These are phyloP conservation scores for Allacma fusca DNA, from an alignment of 2,888 invertebrate species.

Conservation along the genomic window DNA sequence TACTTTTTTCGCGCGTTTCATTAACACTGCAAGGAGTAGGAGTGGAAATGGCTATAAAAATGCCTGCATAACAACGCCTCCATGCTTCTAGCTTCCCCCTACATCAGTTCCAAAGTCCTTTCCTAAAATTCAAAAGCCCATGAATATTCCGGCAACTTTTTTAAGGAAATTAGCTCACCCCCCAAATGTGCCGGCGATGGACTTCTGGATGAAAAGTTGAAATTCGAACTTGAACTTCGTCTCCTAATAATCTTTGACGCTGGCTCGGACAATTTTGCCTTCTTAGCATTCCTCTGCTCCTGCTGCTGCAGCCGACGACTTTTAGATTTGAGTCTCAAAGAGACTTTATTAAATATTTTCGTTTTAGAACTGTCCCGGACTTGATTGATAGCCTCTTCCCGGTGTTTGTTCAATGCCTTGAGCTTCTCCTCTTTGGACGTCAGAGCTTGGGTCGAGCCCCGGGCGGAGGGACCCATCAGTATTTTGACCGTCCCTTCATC, in stretches of 20 bases:
- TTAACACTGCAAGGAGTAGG: too few relatives aligned
- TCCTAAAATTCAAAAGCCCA: too few relatives aligned
- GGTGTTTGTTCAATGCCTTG: slow-evolving; percentile 36
- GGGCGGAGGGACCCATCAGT: slow-evolving; percentile 30
- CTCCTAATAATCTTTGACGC: slow-evolving; percentile 41
- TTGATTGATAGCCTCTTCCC: slow-evolving; percentile 39
- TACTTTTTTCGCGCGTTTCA: too few relatives aligned
- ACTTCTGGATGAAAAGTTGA: slow-evolving; percentile 44
- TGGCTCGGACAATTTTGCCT: slow-evolving; percentile 30
- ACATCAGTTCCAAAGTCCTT: too few relatives aligned
- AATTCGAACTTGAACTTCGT: slow-evolving; percentile 42
- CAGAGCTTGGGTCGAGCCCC: slow-evolving; percentile 5
- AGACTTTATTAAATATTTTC: slow-evolving; percentile 41
- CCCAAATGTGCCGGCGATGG: slow-evolving; percentile 38
- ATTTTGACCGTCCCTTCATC: slow-evolving; percentile 53
- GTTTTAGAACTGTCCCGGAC: slow-evolving; percentile 43
- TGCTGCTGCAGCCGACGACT: slow-evolving; percentile 33
- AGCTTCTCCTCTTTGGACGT: slow-evolving; percentile 39
- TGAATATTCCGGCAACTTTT: neutral
- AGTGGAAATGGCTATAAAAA: too few relatives aligned
- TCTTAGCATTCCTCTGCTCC: slow-evolving; percentile 38
- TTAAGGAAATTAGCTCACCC: neutral
- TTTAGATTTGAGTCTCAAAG: slow-evolving; percentile 38
- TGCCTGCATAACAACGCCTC: too few relatives aligned
- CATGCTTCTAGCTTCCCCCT: too few relatives aligned